Evolutionary conservation across 2,797 vertebrate species (phyloP).

Genomic region (Enteromius viviparus): DNA sequence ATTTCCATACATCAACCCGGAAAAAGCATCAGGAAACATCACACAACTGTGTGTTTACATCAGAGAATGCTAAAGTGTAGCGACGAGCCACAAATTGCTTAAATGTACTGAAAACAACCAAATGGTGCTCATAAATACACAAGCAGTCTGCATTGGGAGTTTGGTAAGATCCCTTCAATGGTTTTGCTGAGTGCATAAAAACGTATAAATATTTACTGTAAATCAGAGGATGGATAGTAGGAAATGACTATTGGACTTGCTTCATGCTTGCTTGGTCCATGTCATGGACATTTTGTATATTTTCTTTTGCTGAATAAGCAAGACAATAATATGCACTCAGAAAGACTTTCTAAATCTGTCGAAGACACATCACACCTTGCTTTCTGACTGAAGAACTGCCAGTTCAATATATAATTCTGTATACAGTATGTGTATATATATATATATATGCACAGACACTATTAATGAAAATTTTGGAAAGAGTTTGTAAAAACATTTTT

Average conservation of each 20-base stretch:
- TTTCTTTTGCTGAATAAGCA: slow-evolving; percentile 30
- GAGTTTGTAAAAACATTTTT: too few species aligned
- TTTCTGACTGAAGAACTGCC: background rate
- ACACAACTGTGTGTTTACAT: slow-evolving; percentile 27
- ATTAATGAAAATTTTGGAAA: too few species aligned
- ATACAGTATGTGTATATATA: too few species aligned
- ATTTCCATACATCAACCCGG: background rate
- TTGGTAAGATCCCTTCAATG: too few species aligned
- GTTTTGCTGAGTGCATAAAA: slow-evolving; percentile 29
- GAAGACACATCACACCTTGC: background rate
- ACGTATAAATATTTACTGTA: slow-evolving; percentile 47
- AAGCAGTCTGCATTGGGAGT: too few species aligned
- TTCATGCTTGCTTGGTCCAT: background rate
- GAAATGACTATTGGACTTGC: slow-evolving; percentile 16
- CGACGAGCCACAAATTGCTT: background rate
- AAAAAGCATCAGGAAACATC: slow-evolving; percentile 5
- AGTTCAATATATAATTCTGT: too few species aligned
- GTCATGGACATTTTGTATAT: slow-evolving; percentile 6
- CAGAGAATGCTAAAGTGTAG: slow-evolving; percentile 12
- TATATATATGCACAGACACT: too few species aligned
- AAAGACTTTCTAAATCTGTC: background rate
- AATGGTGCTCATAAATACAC: slow-evolving; percentile 7
- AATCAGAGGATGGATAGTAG: slow-evolving; percentile 13
- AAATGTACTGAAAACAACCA: slow-evolving; percentile 7
- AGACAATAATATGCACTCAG: background rate